These are phyloP conservation scores for Mythimna vitellina DNA, from an alignment of 2,888 invertebrate species.

Conservation along the genomic window DNA sequence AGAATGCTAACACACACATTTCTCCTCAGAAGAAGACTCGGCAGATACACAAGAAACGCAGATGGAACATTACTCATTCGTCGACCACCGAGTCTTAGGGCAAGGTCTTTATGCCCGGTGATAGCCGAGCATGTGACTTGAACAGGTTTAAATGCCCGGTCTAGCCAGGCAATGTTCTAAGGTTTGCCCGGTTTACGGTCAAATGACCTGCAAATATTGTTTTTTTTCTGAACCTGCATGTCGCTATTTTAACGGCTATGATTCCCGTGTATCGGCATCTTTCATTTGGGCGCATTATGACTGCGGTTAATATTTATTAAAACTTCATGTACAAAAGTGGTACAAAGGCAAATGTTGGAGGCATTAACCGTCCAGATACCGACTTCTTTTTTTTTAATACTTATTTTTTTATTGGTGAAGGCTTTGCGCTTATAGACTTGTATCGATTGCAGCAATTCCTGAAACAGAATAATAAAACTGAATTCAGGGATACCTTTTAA, in stretches of 20 bases:
- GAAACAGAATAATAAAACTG: not conserved
- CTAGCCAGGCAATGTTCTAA: slow-evolving; percentile 36
- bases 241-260: slow-evolving; percentile 33
- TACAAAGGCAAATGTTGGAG: too few relatives aligned
- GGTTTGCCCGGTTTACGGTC: slow-evolving; percentile 44
- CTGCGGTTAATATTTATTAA: not conserved
- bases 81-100: slow-evolving; percentile 49
- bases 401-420: slow-evolving; percentile 37
- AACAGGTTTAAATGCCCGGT: slow-evolving; percentile 35
- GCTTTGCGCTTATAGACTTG: slow-evolving; percentile 24
- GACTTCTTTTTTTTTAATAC: not conserved
- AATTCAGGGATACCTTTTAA: slow-evolving; percentile 18
- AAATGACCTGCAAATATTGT: slow-evolving; percentile 28
- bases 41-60: slow-evolving; percentile 37
- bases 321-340: too few relatives aligned
- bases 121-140: slow-evolving; percentile 45
- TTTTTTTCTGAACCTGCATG: slow-evolving; percentile 30
- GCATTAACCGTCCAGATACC: not conserved
- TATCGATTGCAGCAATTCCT: slow-evolving; percentile 17
- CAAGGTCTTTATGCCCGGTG: slow-evolving; percentile 28
- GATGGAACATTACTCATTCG: slow-evolving; percentile 43
- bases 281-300: slow-evolving; percentile 17
- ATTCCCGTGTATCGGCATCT: slow-evolving; percentile 21
- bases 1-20: slow-evolving; percentile 47
- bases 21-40: slow-evolving; percentile 51